These are phyloP conservation scores for Aphaenogaster rudis DNA, from an alignment of 1,140 invertebrate genomes.

Conservation along the genomic window DNA sequence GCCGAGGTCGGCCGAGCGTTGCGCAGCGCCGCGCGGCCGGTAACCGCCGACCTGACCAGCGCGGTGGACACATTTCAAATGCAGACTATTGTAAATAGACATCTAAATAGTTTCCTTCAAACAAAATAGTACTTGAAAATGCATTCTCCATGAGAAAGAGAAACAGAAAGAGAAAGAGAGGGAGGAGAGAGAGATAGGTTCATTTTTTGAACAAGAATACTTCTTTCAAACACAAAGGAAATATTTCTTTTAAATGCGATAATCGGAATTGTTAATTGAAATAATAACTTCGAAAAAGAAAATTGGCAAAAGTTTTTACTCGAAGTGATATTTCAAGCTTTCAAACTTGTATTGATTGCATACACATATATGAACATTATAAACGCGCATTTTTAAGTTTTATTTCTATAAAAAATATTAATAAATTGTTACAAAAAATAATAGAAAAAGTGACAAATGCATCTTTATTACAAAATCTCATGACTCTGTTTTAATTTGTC, in stretches of 20 bases:
- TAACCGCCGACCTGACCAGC: background rate
- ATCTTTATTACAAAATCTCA: background rate
- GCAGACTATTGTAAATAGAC: slow-evolving; percentile 5
- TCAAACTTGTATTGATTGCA: background rate
- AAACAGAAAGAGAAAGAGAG: background rate
- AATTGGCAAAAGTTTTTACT: background rate
- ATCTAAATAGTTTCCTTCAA: background rate
- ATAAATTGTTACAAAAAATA: background rate
- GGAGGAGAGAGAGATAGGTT: background rate
- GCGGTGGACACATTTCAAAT: slow-evolving; percentile 12
- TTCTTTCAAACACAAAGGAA: background rate
- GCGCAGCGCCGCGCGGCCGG: background rate
- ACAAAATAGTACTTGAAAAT: background rate
- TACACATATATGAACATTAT: too few species aligned
- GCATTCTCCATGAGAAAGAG: background rate
- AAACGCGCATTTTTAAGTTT: background rate
- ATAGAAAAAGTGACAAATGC: background rate
- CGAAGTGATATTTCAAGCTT: background rate
- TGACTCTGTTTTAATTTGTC: background rate
- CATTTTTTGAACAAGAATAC: background rate
- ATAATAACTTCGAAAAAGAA: background rate
- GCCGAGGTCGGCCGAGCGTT: slow-evolving; percentile 68
- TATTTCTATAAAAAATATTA: background rate
- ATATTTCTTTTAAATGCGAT: background rate
- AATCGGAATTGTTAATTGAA: slow-evolving; percentile 2